A percentile compares a stretch with the other conserved stretches of the same genome.
Conservation (phyloP, 2,797 vertebrate genomes). For the Alca torda region DNA sequence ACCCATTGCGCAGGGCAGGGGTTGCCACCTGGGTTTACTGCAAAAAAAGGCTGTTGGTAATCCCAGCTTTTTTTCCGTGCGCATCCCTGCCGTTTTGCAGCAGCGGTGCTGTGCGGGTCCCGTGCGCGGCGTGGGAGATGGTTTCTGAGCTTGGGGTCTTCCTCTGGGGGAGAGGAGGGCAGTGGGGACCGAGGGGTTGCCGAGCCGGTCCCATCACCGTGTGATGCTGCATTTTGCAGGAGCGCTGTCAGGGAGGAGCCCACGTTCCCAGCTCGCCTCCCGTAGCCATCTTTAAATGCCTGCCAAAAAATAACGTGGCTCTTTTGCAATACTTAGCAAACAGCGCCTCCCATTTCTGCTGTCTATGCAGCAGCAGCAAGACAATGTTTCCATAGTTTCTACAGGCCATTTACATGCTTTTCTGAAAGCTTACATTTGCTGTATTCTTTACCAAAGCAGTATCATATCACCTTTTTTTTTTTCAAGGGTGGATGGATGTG, state of each 20-base stretch:
- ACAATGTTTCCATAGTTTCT: neutral
- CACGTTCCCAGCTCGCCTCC: neutral
- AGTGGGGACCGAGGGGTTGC: neutral
- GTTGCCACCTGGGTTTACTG: neutral
- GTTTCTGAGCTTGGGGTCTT: neutral
- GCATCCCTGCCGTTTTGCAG: neutral
- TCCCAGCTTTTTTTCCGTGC: neutral
- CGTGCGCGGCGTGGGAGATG: neutral
- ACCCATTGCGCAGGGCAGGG: neutral
- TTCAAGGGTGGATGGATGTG: neutral
- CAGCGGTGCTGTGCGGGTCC: neutral
- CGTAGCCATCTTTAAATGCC: neutral
- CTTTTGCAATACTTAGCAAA: neutral
- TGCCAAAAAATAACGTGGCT: neutral
- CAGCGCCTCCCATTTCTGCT: neutral
- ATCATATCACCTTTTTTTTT: neutral
- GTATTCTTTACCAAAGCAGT: neutral
- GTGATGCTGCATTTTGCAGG: neutral
- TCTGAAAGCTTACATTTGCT: neutral
- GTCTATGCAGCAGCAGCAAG: neutral
- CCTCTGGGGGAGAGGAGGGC: neutral
- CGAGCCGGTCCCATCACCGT: neutral
- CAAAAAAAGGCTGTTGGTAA: neutral
- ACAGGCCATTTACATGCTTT: neutral
- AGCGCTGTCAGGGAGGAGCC: neutral